phyloP scores from a whole-genome alignment of 2,888 invertebrate genomes.

The Luperina testacea region DNA sequence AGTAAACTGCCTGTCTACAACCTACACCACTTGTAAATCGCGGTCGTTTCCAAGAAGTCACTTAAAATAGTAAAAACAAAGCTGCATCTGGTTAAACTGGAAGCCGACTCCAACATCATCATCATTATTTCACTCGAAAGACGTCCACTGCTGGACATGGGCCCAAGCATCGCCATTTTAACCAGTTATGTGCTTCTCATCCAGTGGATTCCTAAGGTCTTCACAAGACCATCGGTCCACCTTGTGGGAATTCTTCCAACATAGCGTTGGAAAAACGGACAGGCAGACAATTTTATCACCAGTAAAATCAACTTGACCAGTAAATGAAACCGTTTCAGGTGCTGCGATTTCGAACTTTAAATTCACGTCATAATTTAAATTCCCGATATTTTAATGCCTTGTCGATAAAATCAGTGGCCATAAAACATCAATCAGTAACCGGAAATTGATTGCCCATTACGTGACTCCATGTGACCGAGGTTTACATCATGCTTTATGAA shows the following conservation, averaged over 20 bases:
- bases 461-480: slow-evolving; percentile 33
- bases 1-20: too few relatives aligned
- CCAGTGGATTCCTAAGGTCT: background rate
- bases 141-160: background rate
- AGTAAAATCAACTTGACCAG: background rate
- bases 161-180: background rate
- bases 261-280: too few relatives aligned
- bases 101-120: background rate
- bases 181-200: background rate
- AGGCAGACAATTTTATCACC: background rate
- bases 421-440: slow-evolving; percentile 51
- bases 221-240: background rate
- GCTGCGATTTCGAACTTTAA: background rate
- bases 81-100: background rate
- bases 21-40: too few relatives aligned
- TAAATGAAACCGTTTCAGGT: background rate
- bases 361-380: slow-evolving; percentile 16
- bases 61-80: background rate
- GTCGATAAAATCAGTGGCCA: slow-evolving; percentile 51
- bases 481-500: slow-evolving; percentile 25
- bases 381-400: slow-evolving; percentile 36
- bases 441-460: slow-evolving; percentile 58
- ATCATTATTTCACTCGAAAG: background rate
- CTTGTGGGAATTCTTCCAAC: background rate
- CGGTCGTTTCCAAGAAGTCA: background rate